Evolutionary conservation across 1,140 invertebrate genomes (phyloP).

Genomic region (Spodoptera litura): DNA sequence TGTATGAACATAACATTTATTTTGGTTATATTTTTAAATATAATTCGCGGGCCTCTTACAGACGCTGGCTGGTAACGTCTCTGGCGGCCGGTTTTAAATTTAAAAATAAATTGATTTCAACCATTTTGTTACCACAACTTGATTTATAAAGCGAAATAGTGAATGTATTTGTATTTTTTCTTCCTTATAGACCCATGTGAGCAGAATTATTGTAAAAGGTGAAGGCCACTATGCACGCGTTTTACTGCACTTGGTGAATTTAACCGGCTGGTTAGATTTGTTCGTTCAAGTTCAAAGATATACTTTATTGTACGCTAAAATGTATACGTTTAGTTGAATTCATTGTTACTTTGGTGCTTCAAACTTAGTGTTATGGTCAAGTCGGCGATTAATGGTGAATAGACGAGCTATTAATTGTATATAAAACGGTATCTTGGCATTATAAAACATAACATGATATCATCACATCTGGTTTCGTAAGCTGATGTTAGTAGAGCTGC

Average conservation of each 20-base stretch:
- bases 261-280: slow-evolving; percentile 26
- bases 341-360: neutral
- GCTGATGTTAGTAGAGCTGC: too few species aligned
- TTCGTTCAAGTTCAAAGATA: slow-evolving; percentile 31
- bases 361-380: neutral
- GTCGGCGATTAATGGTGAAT: neutral
- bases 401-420: neutral
- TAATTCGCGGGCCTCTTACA: slow-evolving; percentile 1
- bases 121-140: slow-evolving; percentile 22
- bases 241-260: slow-evolving; percentile 21
- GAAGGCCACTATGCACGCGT: slow-evolving; percentile 42
- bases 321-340: neutral
- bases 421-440: too few species aligned
- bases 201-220: slow-evolving; percentile 40
- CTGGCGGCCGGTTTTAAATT: slow-evolving; percentile 2
- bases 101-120: slow-evolving; percentile 37
- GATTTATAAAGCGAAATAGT: slow-evolving; percentile 41
- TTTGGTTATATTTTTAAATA: neutral
- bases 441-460: too few species aligned
- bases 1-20: neutral
- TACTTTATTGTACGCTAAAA: neutral
- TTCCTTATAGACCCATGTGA: slow-evolving; percentile 43
- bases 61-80: slow-evolving; percentile 1
- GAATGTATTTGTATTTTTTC: slow-evolving; percentile 46
- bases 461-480: too few species aligned